Percentiles rank a stretch among this genome's conserved stretches.
phyloP scores from a whole-genome alignment of 2,888 invertebrate species.

The Leptinotarsa peninsularis region DNA sequence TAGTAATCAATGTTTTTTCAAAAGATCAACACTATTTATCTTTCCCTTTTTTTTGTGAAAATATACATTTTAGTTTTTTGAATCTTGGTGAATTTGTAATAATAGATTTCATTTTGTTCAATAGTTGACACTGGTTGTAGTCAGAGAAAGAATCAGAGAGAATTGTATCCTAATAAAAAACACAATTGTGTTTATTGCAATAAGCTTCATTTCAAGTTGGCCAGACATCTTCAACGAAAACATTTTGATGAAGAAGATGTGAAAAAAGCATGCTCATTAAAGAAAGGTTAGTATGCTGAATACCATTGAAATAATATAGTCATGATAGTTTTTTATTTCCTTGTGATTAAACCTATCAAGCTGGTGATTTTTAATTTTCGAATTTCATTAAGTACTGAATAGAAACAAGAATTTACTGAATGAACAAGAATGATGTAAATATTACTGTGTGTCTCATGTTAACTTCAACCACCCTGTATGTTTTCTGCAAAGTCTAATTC shows the following conservation, averaged over 20 bases:
- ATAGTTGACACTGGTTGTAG: not conserved
- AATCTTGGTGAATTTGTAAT: not conserved
- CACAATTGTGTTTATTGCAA: conserved; percentile 8
- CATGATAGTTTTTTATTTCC: too few species aligned
- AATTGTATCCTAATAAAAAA: not conserved
- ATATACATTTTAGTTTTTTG: not conserved
- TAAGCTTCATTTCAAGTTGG: conserved; percentile 1
- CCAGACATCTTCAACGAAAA: conserved; percentile 1
- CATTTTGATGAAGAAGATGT: conserved; percentile 2
- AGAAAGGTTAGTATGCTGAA: conserved; percentile 1
- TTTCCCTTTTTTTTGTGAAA: too few species aligned
- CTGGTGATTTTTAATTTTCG: not conserved
- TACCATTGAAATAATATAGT: too few species aligned
- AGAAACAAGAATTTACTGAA: not conserved
- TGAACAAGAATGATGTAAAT: too few species aligned
- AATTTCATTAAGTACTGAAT: not conserved
- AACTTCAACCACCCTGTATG: not conserved
- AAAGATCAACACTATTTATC: too few species aligned
- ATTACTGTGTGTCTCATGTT: too few species aligned
- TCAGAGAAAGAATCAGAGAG: not conserved
- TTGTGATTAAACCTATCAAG: too few species aligned
- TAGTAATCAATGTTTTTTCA: too few species aligned
- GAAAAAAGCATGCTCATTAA: not conserved
- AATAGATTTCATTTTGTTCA: not conserved
- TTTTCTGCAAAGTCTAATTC: not conserved